phyloP scores from a whole-genome alignment of 2,113 vertebrate species.

The Cricetomys ansorgei region DNA sequence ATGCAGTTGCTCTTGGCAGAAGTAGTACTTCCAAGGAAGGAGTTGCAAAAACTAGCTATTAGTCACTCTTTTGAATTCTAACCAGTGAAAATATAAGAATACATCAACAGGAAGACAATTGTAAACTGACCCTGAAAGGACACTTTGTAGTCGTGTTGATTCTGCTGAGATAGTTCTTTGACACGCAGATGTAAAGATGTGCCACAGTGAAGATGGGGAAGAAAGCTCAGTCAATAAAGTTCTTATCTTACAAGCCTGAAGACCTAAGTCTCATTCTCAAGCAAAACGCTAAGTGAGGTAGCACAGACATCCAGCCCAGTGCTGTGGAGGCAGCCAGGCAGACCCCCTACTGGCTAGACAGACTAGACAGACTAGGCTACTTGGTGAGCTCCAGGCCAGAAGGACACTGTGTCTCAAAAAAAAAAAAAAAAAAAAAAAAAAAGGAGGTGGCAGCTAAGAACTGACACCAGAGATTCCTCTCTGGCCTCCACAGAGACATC shows the following conservation, averaged over 20 bases:
- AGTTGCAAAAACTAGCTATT: not conserved
- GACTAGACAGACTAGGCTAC: not conserved
- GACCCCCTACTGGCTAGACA: too few species aligned
- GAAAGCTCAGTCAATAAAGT: not conserved
- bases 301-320: not conserved
- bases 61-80: not conserved
- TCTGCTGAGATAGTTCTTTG: not conserved
- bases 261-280: not conserved
- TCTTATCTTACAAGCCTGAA: not conserved
- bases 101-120: rapidly evolving
- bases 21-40: not conserved
- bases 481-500: not conserved
- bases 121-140: not conserved
- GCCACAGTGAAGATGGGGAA: not conserved
- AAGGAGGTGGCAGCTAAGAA: not conserved
- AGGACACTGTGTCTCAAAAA: not conserved
- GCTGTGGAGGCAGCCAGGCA: not conserved
- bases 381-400: not conserved
- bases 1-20: not conserved
- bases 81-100: not conserved
- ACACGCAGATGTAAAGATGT: not conserved
- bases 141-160: not conserved
- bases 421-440: not conserved
- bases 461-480: not conserved
- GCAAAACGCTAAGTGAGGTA: not conserved